These are phyloP conservation scores for Hofmannophila pseudospretella DNA, from an alignment of 2,888 invertebrate species.

Conservation along the genomic window DNA sequence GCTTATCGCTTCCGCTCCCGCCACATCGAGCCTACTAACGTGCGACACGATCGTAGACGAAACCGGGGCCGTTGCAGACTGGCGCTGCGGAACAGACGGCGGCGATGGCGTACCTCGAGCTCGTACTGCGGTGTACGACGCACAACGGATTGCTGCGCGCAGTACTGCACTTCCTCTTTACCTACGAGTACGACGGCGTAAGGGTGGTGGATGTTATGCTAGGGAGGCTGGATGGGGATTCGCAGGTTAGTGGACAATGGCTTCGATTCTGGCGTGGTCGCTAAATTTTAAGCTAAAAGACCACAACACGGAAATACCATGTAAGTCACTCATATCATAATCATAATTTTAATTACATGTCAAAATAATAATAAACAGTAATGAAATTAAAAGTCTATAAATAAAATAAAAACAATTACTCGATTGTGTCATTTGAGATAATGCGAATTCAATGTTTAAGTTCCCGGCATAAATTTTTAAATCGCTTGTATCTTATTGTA, in stretches of 20 bases:
- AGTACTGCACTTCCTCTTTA: conserved; percentile 90
- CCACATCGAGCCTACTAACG: conserved; percentile 38
- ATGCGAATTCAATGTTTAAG: too few species aligned
- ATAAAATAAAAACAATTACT: too few species aligned
- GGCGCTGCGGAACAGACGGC: conserved; percentile 93
- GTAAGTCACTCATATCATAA: too few species aligned
- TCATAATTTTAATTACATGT: too few species aligned
- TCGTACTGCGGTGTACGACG: conserved; percentile 91
- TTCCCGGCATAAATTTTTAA: too few species aligned
- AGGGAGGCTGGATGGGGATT: conserved; percentile 84
- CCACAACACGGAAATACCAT: too few species aligned
- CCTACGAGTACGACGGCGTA: conserved; percentile 90
- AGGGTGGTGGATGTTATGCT: conserved; percentile 90
- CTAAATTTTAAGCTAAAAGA: too few species aligned
- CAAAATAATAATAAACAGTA: too few species aligned
- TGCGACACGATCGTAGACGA: conserved; percentile 54
- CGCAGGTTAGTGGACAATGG: conserved; percentile 86
- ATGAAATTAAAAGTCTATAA: too few species aligned
- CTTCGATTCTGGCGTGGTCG: too few species aligned
- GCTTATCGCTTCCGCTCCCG: conserved; percentile 4
- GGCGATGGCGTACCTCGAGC: conserved; percentile 94
- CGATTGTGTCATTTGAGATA: too few species aligned
- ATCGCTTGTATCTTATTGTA: too few species aligned
- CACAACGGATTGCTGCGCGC: conserved; percentile 89
- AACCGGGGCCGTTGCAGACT: conserved; percentile 82